These are phyloP conservation scores for Stramonita haemastoma DNA, from an alignment of 2,888 invertebrate species.

Conservation along the genomic window DNA sequence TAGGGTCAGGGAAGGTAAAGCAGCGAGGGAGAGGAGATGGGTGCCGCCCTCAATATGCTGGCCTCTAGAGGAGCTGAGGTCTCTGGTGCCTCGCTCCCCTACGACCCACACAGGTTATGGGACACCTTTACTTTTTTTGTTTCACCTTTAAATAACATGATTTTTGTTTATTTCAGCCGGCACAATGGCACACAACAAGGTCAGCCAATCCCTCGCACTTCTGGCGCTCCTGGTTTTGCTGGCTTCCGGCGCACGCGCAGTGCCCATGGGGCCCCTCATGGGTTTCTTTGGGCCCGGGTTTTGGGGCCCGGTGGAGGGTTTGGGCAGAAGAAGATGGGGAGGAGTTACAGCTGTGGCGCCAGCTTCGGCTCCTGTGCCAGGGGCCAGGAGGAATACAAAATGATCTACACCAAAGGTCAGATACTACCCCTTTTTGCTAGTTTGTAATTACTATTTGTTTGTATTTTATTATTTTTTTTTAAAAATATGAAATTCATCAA, in stretches of 20 bases:
- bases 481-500: too few relatives aligned
- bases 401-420: neutral
- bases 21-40: too few relatives aligned
- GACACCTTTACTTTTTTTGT: too few relatives aligned
- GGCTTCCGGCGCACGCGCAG: neutral
- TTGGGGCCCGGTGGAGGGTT: neutral
- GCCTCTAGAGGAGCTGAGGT: too few relatives aligned
- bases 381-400: neutral
- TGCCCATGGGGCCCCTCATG: constrained; percentile 28
- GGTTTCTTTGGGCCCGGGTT: neutral
- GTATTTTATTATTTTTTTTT: neutral
- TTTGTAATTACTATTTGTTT: neutral
- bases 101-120: too few relatives aligned
- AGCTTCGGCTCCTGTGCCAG: constrained; percentile 20
- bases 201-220: constrained; percentile 11
- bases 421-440: too few relatives aligned
- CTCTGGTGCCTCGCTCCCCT: too few relatives aligned
- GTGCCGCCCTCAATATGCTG: too few relatives aligned
- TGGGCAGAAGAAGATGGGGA: neutral
- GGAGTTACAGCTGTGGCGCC: constrained; percentile 25
- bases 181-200: constrained; percentile 14
- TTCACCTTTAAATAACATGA: too few relatives aligned
- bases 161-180: neutral
- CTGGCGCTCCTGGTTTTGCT: neutral
- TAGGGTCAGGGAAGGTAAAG: too few relatives aligned